Evolutionary conservation across 2,113 vertebrate genomes (phyloP).

Genomic region (Cochlearius cochlearius): DNA sequence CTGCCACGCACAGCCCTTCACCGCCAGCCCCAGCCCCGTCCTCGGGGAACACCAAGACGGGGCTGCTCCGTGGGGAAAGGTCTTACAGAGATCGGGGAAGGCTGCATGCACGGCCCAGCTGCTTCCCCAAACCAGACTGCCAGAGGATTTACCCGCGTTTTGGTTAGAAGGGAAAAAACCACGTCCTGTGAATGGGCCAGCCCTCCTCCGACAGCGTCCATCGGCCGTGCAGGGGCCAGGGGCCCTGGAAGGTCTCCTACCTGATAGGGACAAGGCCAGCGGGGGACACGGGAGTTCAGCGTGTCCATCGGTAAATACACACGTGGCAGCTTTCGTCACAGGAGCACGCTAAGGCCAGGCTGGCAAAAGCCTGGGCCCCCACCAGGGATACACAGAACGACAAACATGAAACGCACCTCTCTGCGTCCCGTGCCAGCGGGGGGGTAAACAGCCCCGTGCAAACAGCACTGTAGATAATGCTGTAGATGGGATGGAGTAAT

Average conservation of each 20-base stretch:
- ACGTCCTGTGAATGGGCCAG: background rate
- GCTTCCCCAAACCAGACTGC: background rate
- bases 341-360: background rate
- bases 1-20: fast-evolving
- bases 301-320: background rate
- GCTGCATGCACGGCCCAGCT: background rate
- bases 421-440: background rate
- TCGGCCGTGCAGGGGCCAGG: background rate
- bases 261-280: background rate
- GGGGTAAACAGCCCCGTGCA: background rate
- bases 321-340: background rate
- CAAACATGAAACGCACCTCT: background rate
- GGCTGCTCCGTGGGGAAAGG: background rate
- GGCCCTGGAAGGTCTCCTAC: background rate
- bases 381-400: background rate
- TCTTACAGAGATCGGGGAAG: fast-evolving
- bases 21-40: fast-evolving
- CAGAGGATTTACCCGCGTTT: background rate
- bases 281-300: background rate
- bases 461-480: background rate
- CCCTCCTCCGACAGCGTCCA: background rate
- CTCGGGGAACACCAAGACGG: background rate
- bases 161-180: background rate
- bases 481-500: background rate
- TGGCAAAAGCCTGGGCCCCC: background rate